Conservation (phyloP, 2,888 invertebrate genomes). For the Hemaris fuciformis region DNA sequence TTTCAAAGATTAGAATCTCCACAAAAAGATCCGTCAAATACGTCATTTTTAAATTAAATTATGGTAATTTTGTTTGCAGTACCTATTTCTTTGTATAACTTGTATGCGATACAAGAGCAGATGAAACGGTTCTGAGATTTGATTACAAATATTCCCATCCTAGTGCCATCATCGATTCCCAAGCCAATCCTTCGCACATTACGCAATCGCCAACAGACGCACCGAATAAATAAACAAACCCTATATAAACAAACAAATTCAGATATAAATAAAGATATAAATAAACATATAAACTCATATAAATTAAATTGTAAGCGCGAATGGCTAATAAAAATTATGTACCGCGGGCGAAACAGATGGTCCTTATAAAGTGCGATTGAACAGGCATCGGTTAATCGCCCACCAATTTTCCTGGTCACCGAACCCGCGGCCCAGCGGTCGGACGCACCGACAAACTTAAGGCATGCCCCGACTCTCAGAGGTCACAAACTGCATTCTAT, state of each 20-base stretch:
- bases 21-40: too few relatives aligned
- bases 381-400: neutral
- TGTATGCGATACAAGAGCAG: too few relatives aligned
- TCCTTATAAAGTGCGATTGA: neutral
- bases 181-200: too few relatives aligned
- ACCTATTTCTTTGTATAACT: too few relatives aligned
- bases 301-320: neutral
- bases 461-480: neutral
- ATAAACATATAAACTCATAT: neutral
- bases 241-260: neutral
- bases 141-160: too few relatives aligned
- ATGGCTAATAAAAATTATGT: neutral
- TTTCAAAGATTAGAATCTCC: too few relatives aligned
- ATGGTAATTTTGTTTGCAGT: too few relatives aligned
- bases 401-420: conserved; percentile 1
- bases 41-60: too few relatives aligned
- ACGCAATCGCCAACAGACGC: too few relatives aligned
- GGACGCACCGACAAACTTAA: neutral
- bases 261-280: neutral
- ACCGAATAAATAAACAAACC: neutral
- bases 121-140: too few relatives aligned
- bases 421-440: neutral
- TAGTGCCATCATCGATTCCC: too few relatives aligned
- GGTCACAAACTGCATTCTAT: neutral
- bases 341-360: neutral